Conservation (phyloP, 2,113 vertebrate genomes). For the Lagopus leucura region DNA sequence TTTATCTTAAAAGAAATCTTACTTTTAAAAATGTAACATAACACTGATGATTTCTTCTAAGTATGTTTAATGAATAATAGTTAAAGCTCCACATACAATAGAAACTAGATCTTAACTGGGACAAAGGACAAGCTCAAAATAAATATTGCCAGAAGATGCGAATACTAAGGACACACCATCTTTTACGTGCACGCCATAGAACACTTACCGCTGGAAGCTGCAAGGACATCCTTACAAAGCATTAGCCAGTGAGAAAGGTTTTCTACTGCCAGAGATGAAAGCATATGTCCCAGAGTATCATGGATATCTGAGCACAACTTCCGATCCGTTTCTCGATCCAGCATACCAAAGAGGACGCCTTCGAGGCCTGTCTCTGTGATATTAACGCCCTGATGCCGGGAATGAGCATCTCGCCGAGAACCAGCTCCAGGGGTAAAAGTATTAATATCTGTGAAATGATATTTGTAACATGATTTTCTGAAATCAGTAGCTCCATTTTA, state of each 20-base stretch:
- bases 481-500: not conserved
- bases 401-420: conserved; percentile 75
- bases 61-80: not conserved
- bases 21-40: not conserved
- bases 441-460: conserved; percentile 73
- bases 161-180: not conserved
- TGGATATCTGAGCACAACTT: conserved; percentile 98
- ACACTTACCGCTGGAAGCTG: conserved; percentile 92
- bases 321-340: conserved; percentile 95
- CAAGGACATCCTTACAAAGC: conserved; percentile 97
- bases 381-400: conserved; percentile 85
- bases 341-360: conserved; percentile 96
- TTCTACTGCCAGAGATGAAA: conserved; percentile 94
- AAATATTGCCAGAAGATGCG: not conserved
- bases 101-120: not conserved
- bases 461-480: not conserved
- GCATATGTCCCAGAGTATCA: conserved; percentile 97
- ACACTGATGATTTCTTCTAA: not conserved
- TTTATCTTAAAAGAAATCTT: not conserved
- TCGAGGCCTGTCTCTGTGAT: conserved; percentile 97
- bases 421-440: conserved; percentile 75
- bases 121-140: not conserved
- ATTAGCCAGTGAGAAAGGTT: conserved; percentile 97
- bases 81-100: not conserved
- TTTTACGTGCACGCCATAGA: not conserved